Conservation (phyloP, 2,113 vertebrate species). For the Cervus canadensis region DNA sequence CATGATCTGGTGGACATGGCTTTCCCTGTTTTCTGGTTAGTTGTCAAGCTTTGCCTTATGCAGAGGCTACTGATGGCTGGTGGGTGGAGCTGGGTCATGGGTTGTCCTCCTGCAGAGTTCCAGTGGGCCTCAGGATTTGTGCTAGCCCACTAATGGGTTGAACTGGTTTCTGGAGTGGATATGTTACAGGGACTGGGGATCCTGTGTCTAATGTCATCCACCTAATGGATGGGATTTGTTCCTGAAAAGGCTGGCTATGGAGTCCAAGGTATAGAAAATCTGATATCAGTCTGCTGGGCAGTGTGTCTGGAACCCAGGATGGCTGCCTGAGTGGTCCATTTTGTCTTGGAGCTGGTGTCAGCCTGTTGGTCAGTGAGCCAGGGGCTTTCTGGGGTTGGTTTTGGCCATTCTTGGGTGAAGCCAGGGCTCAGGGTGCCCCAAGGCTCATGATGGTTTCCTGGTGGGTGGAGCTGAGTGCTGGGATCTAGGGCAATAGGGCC, state of each 20-base stretch:
- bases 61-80: neutral
- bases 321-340: neutral
- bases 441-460: neutral
- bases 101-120: neutral
- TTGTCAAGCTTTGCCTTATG: neutral
- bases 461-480: neutral
- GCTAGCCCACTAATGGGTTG: neutral
- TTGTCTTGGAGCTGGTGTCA: neutral
- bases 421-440: neutral
- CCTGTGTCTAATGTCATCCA: neutral
- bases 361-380: neutral
- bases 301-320: neutral
- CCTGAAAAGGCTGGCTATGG: neutral
- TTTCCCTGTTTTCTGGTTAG: neutral
- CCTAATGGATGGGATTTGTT: neutral
- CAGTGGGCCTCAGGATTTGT: neutral
- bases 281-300: neutral
- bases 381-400: neutral
- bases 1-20: neutral
- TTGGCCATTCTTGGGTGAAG: neutral
- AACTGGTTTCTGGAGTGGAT: neutral
- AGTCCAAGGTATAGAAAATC: neutral
- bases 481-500: neutral
- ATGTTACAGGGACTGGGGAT: neutral
- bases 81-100: neutral